Evolutionary conservation across 2,113 vertebrate species (phyloP).

Genomic region (Epinephelus moara): DNA sequence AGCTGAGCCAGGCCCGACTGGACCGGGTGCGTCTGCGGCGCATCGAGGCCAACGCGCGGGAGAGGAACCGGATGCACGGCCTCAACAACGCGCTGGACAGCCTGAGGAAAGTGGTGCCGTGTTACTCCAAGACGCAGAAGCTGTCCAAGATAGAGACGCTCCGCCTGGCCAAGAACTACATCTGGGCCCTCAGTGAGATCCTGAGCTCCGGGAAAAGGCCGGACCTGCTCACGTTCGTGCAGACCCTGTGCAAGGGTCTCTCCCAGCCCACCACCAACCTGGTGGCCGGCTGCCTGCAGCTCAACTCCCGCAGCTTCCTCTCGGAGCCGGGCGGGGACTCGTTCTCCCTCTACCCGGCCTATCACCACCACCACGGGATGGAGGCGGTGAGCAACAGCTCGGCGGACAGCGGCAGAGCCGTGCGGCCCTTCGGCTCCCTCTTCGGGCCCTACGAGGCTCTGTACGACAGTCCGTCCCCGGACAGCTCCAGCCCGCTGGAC

Average conservation of each 20-base stretch:
- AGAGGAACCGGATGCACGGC: conserved; percentile 90
- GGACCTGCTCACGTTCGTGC: conserved; percentile 92
- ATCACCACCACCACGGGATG: conserved; percentile 86
- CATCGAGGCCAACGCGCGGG: conserved; percentile 91
- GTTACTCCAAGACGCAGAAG: conserved; percentile 96
- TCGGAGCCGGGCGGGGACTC: conserved; percentile 88
- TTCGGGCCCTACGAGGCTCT: conserved; percentile 90
- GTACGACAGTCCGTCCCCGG: conserved; percentile 91
- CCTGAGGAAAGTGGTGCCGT: conserved; percentile 94
- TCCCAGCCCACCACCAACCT: conserved; percentile 81
- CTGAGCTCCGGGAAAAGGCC: conserved; percentile 92
- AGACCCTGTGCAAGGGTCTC: conserved; percentile 94
- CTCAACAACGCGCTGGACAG: conserved; percentile 94
- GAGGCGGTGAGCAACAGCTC: conserved; percentile 87
- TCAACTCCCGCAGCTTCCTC: conserved; percentile 91
- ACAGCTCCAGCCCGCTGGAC: conserved; percentile 91
- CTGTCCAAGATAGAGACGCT: conserved; percentile 88
- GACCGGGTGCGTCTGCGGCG: conserved; percentile 93
- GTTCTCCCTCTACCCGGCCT: conserved; percentile 88
- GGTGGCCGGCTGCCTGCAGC: conserved; percentile 92
- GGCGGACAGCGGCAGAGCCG: conserved; percentile 87
- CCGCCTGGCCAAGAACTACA: conserved; percentile 23
- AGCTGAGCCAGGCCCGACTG: conserved; percentile 88
- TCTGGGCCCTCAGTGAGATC: conserved; percentile 91
- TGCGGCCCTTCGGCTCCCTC: conserved; percentile 91